Evolutionary conservation across 2,888 invertebrate genomes (phyloP), one percentile per base, ranked within the genome.

Genomic region (Hipparchia sbordonii): DNA sequence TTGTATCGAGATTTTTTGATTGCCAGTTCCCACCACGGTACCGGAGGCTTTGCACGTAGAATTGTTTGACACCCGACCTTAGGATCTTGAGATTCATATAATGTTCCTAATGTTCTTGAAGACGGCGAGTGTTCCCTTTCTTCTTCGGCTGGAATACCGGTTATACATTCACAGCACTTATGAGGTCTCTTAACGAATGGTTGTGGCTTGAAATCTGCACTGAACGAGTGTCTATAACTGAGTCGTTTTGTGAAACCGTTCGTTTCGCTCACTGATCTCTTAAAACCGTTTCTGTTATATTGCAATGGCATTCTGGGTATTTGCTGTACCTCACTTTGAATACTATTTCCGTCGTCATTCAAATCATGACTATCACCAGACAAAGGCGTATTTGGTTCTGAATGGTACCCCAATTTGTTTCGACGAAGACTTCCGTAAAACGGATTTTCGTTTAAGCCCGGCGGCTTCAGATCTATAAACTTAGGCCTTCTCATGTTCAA

Each of bases 1-100:
- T 97, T 95, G 79, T 97, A 96, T 77, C 97, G 95, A 81, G 96
- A 96, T 78, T 96, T 96, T 80, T 96, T 95, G 67, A 97, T 97
- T 59, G 98, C 98, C 80, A 97, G 89, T 89, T 98, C 98, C 96
- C 97, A 98, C 98, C 98, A 98, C 0, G 98, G 98, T 76, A 97
- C 95, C 72, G 95, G 95, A 51, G 96, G 96, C 81, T 96, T 96
- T 72, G 95, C 94, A 54, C 96, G 89, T 67, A 96, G 87, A 57
- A 95, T 95, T 2, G 96, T 95, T 87, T 95, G 95, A 79, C 95
- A 95, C 54, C 96, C 96, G 74, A 96, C 94, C 87, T 96, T 95
- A n/a, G 95, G 95, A 84, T 96, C 96, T 84, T 95, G 92, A 73
- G 93, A 86, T 84, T 94, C 94, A 77, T 94, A 94, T 66, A 94